phyloP scores from a whole-genome alignment of 2,113 vertebrate genomes.

The Menidia beryllina region DNA sequence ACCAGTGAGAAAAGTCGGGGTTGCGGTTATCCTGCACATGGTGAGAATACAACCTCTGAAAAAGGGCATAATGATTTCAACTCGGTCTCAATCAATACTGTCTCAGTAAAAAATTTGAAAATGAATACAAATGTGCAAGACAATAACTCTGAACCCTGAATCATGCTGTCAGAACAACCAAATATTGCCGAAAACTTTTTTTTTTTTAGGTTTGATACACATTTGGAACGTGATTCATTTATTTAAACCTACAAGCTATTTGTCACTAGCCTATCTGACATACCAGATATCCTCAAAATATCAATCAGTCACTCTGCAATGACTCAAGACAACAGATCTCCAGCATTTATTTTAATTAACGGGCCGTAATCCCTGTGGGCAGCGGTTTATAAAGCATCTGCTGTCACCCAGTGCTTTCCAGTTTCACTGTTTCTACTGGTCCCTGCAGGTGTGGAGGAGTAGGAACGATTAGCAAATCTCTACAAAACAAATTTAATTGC shows the following conservation, averaged over 20 bases:
- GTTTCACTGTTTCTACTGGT: not conserved
- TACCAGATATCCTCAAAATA: not conserved
- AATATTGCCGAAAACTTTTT: not conserved
- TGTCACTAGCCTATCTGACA: not conserved
- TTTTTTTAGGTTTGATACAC: not conserved
- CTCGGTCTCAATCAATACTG: not conserved
- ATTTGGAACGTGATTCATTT: not conserved
- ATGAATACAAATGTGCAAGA: not conserved
- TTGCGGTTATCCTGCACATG: not conserved
- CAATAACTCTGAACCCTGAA: not conserved
- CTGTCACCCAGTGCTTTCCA: not conserved
- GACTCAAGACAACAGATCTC: not conserved
- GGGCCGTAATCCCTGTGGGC: not conserved
- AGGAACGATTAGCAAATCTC: not conserved
- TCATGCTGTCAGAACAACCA: not conserved
- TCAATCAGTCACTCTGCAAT: not conserved
- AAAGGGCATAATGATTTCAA: not conserved
- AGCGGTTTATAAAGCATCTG: not conserved
- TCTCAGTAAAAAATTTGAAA: not conserved
- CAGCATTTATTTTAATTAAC: not conserved
- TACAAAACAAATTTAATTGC: not conserved
- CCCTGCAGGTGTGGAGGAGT: not conserved
- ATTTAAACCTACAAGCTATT: not conserved
- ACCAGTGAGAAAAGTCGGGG: not conserved
- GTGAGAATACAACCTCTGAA: slow-evolving; percentile 11